Percentiles rank a stretch among this genome's conserved stretches.
Evolutionary conservation across 2,797 vertebrate genomes (phyloP).

Genomic region (Anolis apletophallus): DNA sequence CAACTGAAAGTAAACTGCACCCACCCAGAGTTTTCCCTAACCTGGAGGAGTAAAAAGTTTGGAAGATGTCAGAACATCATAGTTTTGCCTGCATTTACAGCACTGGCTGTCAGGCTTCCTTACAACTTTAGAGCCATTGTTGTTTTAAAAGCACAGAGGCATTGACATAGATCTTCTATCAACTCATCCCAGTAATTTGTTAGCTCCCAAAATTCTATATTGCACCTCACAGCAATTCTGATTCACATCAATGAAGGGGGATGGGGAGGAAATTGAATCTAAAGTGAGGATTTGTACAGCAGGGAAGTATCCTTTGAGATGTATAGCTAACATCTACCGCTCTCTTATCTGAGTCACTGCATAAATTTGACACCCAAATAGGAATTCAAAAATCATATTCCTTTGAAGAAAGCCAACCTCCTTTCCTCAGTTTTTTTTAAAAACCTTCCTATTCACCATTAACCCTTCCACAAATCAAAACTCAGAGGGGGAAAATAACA

Average conservation of each 20-base stretch:
- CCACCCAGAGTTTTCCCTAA: no score
- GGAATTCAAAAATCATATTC: conserved; percentile 8
- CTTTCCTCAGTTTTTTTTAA: conserved; percentile 27
- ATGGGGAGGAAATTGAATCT: neutral
- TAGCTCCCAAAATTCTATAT: neutral
- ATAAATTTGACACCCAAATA: conserved; percentile 22
- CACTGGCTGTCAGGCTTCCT: neutral
- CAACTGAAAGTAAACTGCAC: no score
- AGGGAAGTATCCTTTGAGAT: neutral
- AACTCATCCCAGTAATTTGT: neutral
- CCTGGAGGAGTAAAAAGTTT: neutral
- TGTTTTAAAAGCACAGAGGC: no score
- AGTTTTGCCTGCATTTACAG: no score
- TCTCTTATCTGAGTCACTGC: neutral
- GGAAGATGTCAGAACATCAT: no score
- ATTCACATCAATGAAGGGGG: neutral
- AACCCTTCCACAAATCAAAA: neutral
- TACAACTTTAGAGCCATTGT: neutral
- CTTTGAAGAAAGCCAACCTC: conserved; percentile 43
- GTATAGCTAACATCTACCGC: conserved; percentile 1
- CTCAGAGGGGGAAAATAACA: no score
- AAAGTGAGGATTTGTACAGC: neutral
- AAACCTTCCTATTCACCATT: conserved; percentile 4
- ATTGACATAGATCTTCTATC: no score
- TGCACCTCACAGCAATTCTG: neutral